phyloP scores from a whole-genome alignment of 1,140 invertebrate genomes.

The Platyscapa corneri region DNA sequence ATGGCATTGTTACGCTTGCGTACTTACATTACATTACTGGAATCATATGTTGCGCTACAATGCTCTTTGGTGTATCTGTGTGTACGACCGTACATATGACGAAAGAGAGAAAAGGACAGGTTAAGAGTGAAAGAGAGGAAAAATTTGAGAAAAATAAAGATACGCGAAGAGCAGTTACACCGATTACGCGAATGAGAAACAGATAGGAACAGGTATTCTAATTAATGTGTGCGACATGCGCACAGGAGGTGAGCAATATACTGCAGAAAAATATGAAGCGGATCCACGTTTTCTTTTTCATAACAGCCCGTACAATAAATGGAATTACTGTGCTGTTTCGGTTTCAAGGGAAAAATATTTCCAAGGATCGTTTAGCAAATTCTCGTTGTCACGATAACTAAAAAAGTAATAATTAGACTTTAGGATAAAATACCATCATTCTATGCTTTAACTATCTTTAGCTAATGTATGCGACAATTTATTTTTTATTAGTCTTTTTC shows the following conservation, averaged over 20 bases:
- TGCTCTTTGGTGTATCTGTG: conserved; percentile 58
- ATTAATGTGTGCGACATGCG: not conserved
- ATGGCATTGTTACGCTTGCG: conserved; percentile 72
- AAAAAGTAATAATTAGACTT: not conserved
- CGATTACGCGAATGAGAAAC: not conserved
- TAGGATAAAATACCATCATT: not conserved
- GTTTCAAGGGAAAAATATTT: not conserved
- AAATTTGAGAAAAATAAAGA: not conserved
- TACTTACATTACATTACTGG: conserved; percentile 70
- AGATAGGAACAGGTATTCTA: not conserved
- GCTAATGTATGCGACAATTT: not conserved
- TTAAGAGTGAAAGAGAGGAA: not conserved
- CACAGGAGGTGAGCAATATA: not conserved
- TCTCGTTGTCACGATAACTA: not conserved
- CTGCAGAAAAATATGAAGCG: conserved; percentile 18
- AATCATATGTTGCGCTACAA: conserved; percentile 74
- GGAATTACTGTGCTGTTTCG: not conserved
- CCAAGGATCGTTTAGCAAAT: conserved; percentile 7
- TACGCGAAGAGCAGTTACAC: not conserved
- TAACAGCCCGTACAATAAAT: not conserved
- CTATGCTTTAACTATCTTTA: not conserved
- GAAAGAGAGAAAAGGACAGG: not conserved
- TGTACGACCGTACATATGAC: conserved; percentile 13
- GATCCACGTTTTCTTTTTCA: conserved; percentile 1
- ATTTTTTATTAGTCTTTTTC: not conserved